Evolutionary conservation across 53 echinoderm and acorn worm species (phyloP), one percentile per base, ranked within the genome.

Genomic region (Crossaster papposus): DNA sequence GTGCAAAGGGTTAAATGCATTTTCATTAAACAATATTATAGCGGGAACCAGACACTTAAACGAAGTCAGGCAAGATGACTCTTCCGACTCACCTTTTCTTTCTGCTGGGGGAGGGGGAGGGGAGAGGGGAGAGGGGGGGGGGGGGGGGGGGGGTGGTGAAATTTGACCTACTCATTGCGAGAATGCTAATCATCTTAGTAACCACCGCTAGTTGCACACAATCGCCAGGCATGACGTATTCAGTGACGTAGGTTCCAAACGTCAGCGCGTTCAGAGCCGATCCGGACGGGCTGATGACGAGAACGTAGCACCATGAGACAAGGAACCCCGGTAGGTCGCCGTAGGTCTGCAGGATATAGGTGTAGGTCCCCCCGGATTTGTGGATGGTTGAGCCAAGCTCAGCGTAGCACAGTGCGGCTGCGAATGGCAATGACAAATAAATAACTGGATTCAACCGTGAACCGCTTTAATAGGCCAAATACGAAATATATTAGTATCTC

Each of bases 361-460:
- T 70, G 70, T 83, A 83, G 0, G 2, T 26, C 28, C 68, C 83
- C 23, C 83, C 83, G 7, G 83, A 65, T 44, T 51, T 65, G n/a
- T 35, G 83, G 2, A 83, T 65, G 30, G 15, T 22, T 1, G 83
- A 65, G 30, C 83, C 83, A 36, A 83, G 68, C 37, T 83, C 83
- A 2, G 83, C 83, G 30, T 38, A 83, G 83, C 83, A 83, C 34
- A 83, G 83, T 20, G 83, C 83, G 14, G 38, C 83, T 83, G 70
- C 38, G 24, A 30, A 70, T 30, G 30, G 5, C 13, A 4, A n/a
- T 9, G 5, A 26, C 28, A 6, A 70, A n/a, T 70, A 12, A 26
- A 3, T 70, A 13, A n/a, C n/a, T 70, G 35, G 14, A 36, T 23
- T 22, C 37, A 51, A n/a, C n/a, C n/a, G n/a, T n/a, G n/a, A n/a